Percentiles rank a stretch among this genome's conserved stretches.
These are phyloP conservation scores for Asobara japonica DNA, from an alignment of 1,140 invertebrate genomes.

Conservation along the genomic window DNA sequence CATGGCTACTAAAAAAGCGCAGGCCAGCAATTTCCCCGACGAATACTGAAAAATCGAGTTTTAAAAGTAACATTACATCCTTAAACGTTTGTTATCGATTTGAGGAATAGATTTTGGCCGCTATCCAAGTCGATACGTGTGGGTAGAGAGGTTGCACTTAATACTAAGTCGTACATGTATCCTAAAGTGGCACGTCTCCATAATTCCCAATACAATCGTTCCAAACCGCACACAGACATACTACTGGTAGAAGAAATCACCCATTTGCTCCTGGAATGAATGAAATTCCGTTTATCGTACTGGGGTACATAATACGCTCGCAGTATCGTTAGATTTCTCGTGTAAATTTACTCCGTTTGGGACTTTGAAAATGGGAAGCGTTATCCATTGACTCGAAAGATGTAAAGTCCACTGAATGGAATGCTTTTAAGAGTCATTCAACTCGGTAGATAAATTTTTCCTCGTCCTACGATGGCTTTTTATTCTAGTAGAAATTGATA, in stretches of 20 bases:
- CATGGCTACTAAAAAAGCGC: no score
- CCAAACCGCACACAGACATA: not conserved
- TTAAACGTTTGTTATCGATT: conserved; percentile 33
- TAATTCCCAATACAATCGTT: not conserved
- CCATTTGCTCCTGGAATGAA: not conserved
- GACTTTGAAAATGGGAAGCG: not conserved
- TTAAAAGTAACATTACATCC: not conserved
- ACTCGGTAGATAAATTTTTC: not conserved
- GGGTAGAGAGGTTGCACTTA: conserved; percentile 27
- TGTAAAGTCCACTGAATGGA: not conserved
- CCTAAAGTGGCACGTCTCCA: conserved; percentile 1
- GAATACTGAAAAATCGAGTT: not conserved
- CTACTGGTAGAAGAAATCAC: not conserved
- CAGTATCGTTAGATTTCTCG: not conserved
- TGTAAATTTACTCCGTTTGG: not conserved
- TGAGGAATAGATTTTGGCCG: conserved; percentile 48
- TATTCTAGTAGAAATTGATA: not conserved
- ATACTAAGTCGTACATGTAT: not conserved
- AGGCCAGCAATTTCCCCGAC: no score
- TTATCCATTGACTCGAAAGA: not conserved
- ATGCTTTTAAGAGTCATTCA: conserved; percentile 21
- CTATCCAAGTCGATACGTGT: conserved; percentile 47
- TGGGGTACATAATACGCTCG: not conserved
- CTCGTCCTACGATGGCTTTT: not conserved
- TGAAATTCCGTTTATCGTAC: conserved; percentile 10